Percentiles rank a stretch among this genome's conserved stretches.
Evolutionary conservation across 2,888 invertebrate species (phyloP).

Genomic region (Stratiomys singularior): DNA sequence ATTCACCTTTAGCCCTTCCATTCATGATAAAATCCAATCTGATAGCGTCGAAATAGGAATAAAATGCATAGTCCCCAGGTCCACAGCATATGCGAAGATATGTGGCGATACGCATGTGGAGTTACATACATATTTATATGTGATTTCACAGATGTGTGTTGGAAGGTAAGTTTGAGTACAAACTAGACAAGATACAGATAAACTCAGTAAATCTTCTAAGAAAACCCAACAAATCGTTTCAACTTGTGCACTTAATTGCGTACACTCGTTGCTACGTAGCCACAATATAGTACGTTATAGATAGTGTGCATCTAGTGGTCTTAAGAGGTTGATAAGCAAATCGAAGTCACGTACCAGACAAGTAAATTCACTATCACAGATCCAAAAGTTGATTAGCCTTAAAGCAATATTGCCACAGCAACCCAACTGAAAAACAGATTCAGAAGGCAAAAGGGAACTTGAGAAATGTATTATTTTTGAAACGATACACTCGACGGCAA

Average conservation of each 20-base stretch:
- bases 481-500: neutral
- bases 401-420: constrained; percentile 32
- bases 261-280: constrained; percentile 33
- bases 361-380: constrained; percentile 45
- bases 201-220: constrained; percentile 44
- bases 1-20: constrained; percentile 23
- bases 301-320: constrained; percentile 34
- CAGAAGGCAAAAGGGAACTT: constrained; percentile 13
- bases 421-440: constrained; percentile 31
- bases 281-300: constrained; percentile 31
- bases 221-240: constrained; percentile 43
- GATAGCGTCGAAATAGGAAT: constrained; percentile 40
- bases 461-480: neutral
- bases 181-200: constrained; percentile 42
- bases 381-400: constrained; percentile 44
- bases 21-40: constrained; percentile 29
- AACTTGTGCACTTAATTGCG: constrained; percentile 46
- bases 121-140: no score
- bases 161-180: neutral
- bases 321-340: constrained; percentile 43
- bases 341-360: constrained; percentile 46
- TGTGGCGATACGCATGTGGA: no score
- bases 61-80: neutral
- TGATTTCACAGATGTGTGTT: neutral
- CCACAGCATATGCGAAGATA: no score